Conservation (phyloP, 2,113 vertebrate species). For the Raphicerus campestris region DNA sequence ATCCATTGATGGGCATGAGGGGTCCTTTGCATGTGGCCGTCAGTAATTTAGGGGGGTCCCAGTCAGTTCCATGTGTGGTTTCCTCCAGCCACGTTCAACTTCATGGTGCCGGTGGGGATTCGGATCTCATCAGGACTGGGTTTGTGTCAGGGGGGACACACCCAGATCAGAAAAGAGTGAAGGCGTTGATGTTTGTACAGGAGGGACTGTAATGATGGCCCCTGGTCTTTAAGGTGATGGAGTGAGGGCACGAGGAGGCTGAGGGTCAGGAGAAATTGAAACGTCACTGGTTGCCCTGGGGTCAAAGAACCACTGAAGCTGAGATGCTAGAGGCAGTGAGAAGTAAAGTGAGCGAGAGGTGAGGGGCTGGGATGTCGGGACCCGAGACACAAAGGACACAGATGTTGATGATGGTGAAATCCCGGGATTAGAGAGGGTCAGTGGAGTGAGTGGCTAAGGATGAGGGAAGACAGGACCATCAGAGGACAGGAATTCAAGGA, state of each 20-base stretch:
- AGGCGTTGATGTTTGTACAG: neutral
- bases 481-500: neutral
- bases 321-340: neutral
- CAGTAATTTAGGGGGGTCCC: neutral
- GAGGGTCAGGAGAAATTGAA: neutral
- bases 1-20: neutral
- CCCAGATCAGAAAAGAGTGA: neutral
- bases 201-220: neutral
- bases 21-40: neutral
- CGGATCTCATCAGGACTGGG: neutral
- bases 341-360: no score
- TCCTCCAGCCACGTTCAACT: neutral
- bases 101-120: rapidly evolving
- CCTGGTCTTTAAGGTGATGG: neutral
- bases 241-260: neutral
- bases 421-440: neutral
- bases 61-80: rapidly evolving
- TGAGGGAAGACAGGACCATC: neutral
- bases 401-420: neutral
- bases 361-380: neutral
- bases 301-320: neutral
- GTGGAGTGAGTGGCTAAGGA: neutral
- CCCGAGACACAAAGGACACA: neutral
- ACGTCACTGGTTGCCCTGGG: neutral
- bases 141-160: neutral